Evolutionary conservation across 2,888 invertebrate species (phyloP), one percentile per base, ranked within the genome.

Genomic region (Polydrusus cervinus): DNA sequence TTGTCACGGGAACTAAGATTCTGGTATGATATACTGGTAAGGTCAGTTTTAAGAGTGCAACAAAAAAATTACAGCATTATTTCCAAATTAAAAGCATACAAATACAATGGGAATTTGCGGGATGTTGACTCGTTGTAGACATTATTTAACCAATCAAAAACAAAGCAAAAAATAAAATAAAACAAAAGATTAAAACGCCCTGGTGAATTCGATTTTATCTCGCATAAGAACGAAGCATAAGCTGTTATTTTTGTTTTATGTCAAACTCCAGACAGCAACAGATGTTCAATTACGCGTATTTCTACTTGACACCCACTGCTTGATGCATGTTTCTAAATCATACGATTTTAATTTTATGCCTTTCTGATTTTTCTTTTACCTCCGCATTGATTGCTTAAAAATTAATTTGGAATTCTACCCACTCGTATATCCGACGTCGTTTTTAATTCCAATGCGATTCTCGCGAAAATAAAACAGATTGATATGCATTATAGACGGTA

Each of bases 361-460:
- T 68, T 75, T 73, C 75, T 77, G 74, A 78, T 79, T 80, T 78
- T 80, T 77, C 79, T 80, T 79, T 79, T 70, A 66, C 64, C 60
- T 68, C 60, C 71, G 71, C 75, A 80, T 80, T 78, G 79, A 79
- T 78, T 78, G 77, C 76, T 79, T 74, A 76, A 60, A 79, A 80
- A 80, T 79, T 79, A 81, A 81, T 80, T 78, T 79, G 78, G 79
- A 79, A 81, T 80, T 80, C 79, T 62, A 75, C 68, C 71, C 71
- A 61, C 75, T 75, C 75, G 75, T 43, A 68, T 40, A 66, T 66
- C 66, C 66, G 66, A 38, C 66, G 64, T 64, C 64, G 64, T 61
- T 61, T 51, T 73, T 73, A 73, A 73, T 73, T 73, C 60, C 43
- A 67, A 71, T 73, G 61, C 67, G 38, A 67, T 67, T 67, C 73